A percentile compares a stretch with the other conserved stretches of the same genome.
Evolutionary conservation across 92 coral and sea anemone species (phyloP).

Genomic region (Epizoanthus ramosus): DNA sequence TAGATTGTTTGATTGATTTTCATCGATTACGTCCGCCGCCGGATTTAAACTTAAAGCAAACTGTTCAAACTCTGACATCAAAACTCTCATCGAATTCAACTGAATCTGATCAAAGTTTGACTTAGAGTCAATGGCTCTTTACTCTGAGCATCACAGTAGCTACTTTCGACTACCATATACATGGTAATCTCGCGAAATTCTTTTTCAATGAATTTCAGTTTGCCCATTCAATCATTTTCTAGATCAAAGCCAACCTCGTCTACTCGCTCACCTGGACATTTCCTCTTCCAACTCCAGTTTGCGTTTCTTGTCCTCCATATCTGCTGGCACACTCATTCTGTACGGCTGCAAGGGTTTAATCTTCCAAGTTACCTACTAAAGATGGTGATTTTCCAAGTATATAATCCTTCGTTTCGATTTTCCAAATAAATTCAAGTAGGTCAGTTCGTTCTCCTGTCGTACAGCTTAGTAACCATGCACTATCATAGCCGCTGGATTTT

Average conservation of each 20-base stretch:
- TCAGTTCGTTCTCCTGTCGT: background rate
- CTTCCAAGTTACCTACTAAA: background rate
- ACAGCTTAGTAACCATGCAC: background rate
- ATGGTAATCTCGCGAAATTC: too few species aligned
- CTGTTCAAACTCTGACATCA: too few species aligned
- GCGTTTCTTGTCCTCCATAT: slow-evolving; percentile 71
- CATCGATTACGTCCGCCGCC: too few species aligned
- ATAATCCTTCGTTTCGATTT: background rate
- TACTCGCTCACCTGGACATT: slow-evolving; percentile 88
- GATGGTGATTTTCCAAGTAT: background rate
- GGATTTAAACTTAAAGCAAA: too few species aligned
- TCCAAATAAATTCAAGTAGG: background rate
- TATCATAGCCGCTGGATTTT: background rate
- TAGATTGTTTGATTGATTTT: too few species aligned
- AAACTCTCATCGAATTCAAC: too few species aligned
- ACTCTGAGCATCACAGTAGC: too few species aligned
- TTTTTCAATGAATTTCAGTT: too few species aligned
- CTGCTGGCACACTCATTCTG: slow-evolving; percentile 55
- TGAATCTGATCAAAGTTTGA: background rate
- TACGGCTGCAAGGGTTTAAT: background rate
- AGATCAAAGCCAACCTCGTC: background rate
- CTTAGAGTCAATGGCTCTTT: too few species aligned
- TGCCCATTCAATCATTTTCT: background rate
- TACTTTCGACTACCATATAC: too few species aligned
- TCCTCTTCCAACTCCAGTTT: slow-evolving; percentile 93